A percentile compares a stretch with the other conserved stretches of the same genome.
phyloP scores from a whole-genome alignment of 2,888 invertebrate genomes.

The Cancer borealis region DNA sequence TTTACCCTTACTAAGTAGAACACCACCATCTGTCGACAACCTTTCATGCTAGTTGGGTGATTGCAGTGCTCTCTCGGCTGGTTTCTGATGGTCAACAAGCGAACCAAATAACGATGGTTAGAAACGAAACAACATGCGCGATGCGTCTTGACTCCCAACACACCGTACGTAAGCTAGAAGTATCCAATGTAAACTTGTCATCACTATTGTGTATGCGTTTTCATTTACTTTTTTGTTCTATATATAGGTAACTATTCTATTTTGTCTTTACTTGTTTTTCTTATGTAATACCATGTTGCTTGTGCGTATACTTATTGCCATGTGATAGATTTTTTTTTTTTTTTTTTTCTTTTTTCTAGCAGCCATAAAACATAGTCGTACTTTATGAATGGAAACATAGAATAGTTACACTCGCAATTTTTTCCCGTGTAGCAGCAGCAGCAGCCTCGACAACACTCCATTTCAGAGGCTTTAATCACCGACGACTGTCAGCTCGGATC shows the following conservation, averaged over 20 bases:
- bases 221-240: background rate
- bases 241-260: background rate
- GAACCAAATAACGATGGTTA: background rate
- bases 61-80: too few species aligned
- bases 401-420: background rate
- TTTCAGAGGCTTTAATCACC: slow-evolving; percentile 30
- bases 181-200: background rate
- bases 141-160: too few species aligned
- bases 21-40: too few species aligned
- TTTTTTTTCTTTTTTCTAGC: background rate
- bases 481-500: slow-evolving; percentile 12
- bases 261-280: background rate
- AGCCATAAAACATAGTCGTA: background rate
- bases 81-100: background rate
- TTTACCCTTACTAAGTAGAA: too few species aligned
- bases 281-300: background rate
- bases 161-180: too few species aligned
- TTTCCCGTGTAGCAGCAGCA: background rate
- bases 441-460: background rate
- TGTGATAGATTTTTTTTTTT: background rate
- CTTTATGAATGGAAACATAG: slow-evolving; percentile 15
- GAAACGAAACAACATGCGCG: too few species aligned
- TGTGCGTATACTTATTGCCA: background rate
- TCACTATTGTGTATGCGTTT: background rate
- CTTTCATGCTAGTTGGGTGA: too few species aligned